Percentiles rank a stretch among this genome's conserved stretches.
Evolutionary conservation across 2,888 invertebrate species (phyloP).

Genomic region (Meiosimyza decipiens): DNA sequence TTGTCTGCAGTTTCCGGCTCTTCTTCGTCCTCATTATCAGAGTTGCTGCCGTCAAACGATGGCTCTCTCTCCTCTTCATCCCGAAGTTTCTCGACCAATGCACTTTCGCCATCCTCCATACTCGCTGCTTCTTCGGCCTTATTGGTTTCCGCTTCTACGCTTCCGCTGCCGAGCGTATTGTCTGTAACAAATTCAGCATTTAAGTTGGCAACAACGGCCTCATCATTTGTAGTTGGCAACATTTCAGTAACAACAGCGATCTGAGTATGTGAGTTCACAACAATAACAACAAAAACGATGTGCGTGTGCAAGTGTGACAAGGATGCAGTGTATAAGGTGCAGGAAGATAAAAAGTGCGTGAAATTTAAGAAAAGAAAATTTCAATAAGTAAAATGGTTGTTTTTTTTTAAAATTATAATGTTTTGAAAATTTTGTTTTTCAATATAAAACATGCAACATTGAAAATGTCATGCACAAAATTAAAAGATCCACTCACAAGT

Average conservation of each 20-base stretch:
- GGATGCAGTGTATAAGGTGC: constrained; percentile 25
- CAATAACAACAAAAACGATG: too few species aligned
- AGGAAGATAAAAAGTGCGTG: constrained; percentile 29
- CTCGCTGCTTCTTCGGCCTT: constrained; percentile 46
- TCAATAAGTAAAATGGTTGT: constrained; percentile 33
- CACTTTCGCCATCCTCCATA: constrained; percentile 44
- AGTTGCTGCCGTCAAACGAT: constrained; percentile 40
- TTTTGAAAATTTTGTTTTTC: too few species aligned
- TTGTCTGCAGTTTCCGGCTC: constrained; percentile 52
- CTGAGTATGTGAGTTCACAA: neutral
- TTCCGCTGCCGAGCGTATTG: constrained; percentile 51
- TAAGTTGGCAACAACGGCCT: constrained; percentile 41
- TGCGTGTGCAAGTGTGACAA: constrained; percentile 8
- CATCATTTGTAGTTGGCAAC: constrained; percentile 45
- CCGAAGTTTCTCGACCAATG: constrained; percentile 36
- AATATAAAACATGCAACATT: neutral
- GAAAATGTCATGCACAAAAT: neutral
- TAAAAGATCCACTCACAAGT: neutral
- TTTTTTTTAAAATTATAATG: neutral
- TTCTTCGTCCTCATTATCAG: constrained; percentile 30
- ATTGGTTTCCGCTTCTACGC: constrained; percentile 54
- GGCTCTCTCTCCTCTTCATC: constrained; percentile 40
- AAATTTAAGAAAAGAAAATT: constrained; percentile 41
- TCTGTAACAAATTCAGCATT: constrained; percentile 49
- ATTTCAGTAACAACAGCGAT: constrained; percentile 36